Percentiles rank a stretch among this genome's conserved stretches.
phyloP scores from a whole-genome alignment of 2,113 vertebrate genomes.

The Callospermophilus lateralis region DNA sequence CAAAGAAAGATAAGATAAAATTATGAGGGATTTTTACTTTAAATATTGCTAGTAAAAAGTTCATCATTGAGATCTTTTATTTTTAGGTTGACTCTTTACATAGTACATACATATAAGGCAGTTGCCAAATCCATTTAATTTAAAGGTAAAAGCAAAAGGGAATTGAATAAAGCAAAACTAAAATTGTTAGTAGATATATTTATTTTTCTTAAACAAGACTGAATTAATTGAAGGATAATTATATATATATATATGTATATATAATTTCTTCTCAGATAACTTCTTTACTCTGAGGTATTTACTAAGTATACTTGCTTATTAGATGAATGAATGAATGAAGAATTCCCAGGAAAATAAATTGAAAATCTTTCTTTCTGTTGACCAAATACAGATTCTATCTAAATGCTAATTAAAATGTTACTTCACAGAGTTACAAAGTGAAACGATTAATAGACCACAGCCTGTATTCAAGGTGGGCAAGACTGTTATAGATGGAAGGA shows the following conservation, averaged over 20 bases:
- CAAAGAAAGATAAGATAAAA: neutral
- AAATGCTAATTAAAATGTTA: constrained; percentile 37
- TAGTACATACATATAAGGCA: neutral
- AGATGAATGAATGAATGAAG: neutral
- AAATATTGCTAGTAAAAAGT: neutral
- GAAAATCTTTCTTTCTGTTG: neutral
- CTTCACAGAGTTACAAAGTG: neutral
- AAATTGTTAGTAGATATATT: neutral
- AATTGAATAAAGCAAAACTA: neutral
- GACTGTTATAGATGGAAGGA: neutral
- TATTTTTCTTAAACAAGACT: neutral
- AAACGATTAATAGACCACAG: neutral
- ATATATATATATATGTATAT: neutral
- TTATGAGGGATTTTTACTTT: neutral
- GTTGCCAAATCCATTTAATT: neutral
- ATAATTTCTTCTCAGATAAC: neutral
- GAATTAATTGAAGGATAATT: neutral
- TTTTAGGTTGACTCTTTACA: neutral
- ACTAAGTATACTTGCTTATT: neutral
- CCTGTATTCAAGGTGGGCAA: neutral
- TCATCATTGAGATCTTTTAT: neutral
- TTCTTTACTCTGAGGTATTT: neutral
- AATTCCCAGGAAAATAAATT: neutral
- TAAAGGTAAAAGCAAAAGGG: neutral
- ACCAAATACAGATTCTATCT: neutral